phyloP scores from a whole-genome alignment of 2,797 vertebrate species.

The Gymnoscopelus braueri region DNA sequence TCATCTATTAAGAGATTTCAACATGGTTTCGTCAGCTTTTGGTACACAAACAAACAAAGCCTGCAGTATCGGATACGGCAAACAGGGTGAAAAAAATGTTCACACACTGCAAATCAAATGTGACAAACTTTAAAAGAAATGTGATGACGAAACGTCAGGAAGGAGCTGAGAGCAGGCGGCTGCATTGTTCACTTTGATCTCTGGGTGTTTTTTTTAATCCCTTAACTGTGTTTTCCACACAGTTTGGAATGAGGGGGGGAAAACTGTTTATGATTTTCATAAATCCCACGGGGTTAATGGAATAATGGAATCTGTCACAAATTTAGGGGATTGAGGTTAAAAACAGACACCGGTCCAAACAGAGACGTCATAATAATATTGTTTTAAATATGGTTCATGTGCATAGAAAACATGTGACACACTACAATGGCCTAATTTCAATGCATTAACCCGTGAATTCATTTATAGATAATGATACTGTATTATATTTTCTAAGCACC shows the following conservation, averaged over 20 bases:
- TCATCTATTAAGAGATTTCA: conserved; percentile 59
- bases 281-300: conserved; percentile 50
- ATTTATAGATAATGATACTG: too few relatives aligned
- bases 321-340: conserved; percentile 44
- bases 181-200: conserved; percentile 70
- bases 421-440: too few relatives aligned
- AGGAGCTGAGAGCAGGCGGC: conserved; percentile 46
- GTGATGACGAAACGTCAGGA: conserved; percentile 58
- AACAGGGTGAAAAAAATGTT: conserved; percentile 32
- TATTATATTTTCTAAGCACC: too few relatives aligned
- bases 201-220: conserved; percentile 43
- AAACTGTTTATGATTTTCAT: conserved; percentile 46
- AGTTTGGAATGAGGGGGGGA: conserved; percentile 1
- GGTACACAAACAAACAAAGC: conserved; percentile 58
- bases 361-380: not conserved
- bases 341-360: conserved; percentile 29
- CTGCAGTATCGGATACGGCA: conserved; percentile 31
- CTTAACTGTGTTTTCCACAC: conserved; percentile 54
- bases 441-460: too few relatives aligned
- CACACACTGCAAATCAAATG: conserved; percentile 61
- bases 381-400: conserved; percentile 15
- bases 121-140: conserved; percentile 72
- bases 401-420: too few relatives aligned
- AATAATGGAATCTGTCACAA: conserved; percentile 42
- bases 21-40: conserved; percentile 67